Evolutionary conservation across 2,113 vertebrate genomes (phyloP).

Genomic region (Catharus minimus): DNA sequence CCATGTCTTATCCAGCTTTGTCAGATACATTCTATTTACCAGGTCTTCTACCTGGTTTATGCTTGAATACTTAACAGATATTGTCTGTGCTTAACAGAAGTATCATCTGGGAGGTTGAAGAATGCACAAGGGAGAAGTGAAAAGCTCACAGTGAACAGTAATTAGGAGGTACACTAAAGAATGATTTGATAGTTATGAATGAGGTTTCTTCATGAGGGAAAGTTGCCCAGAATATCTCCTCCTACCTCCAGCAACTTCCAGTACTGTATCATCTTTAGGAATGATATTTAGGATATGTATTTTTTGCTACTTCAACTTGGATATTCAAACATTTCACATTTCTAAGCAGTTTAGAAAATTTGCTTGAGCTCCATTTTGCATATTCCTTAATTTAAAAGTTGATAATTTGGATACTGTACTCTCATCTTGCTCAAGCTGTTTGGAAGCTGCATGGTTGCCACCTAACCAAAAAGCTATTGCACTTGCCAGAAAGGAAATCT

Average conservation of each 20-base stretch:
- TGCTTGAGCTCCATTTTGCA: not conserved
- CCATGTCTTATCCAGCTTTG: not conserved
- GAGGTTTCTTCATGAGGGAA: not conserved
- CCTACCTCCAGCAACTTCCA: not conserved
- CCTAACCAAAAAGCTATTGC: not conserved
- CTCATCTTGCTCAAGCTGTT: not conserved
- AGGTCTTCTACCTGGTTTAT: not conserved
- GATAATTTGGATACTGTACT: not conserved
- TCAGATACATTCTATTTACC: not conserved
- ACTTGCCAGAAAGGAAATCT: not conserved
- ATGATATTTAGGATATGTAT: not conserved
- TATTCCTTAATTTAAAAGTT: not conserved
- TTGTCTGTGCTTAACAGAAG: not conserved
- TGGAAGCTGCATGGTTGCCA: not conserved
- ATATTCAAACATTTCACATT: not conserved
- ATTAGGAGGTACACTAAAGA: not conserved
- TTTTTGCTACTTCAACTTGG: not conserved
- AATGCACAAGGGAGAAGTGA: rapidly evolving
- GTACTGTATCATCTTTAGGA: not conserved
- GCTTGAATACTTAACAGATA: not conserved
- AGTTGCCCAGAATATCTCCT: not conserved
- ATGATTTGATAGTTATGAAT: not conserved
- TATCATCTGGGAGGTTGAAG: not conserved
- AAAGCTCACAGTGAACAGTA: not conserved
- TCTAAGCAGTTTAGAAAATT: not conserved